Evolutionary conservation across 2,888 invertebrate species (phyloP), one percentile per base, ranked within the genome.

Genomic region (Pollenia griseotomentosa): DNA sequence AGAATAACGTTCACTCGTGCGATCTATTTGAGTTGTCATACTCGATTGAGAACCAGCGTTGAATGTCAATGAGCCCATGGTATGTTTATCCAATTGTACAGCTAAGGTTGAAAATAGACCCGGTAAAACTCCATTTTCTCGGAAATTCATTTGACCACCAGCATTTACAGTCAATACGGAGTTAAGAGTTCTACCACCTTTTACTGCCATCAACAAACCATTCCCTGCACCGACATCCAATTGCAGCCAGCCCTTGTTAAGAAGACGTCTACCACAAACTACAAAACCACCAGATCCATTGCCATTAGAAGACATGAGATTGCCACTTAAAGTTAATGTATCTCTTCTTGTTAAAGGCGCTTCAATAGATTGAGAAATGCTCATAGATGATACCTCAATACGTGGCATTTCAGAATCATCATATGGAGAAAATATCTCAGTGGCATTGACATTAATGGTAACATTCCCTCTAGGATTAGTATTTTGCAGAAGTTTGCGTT

Each of bases 381-480:
- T 96, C 97, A 99, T 98, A 11, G 97, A 97, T n/a, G 97, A 97
- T 48, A 99, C 96, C 94, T 99, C 98, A 88, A 99, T 95, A 85
- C 94, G 95, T 14, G 98, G 97, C 89, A 90, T 74, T 88, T 96
- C 95, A 90, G 95, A 95, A 89, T 96, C 96, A 91, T 97, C 96
- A 90, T 98, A 98, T 90, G 95, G 95, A 90, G 96, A 97, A 93
- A 99, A 99, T 90, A 99, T 94, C 91, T 99, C 98, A 0, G 98
- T 97, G 0, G 98, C 98, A 94, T 99, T 98, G 33, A 99, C 95
- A 88, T 97, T 97, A 55, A 99, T 95, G 14, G 96, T 97, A 77
- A 99, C 95, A 85, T 96, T 96, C 46, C 98, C 98, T 88, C 96
- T 96, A 0, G 99, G 99, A 94, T 99, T 99, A 0, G 99, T 98